Percentiles rank a stretch among this genome's conserved stretches.
Evolutionary conservation across 2,797 vertebrate genomes (phyloP).

Genomic region (Meda fulgida): DNA sequence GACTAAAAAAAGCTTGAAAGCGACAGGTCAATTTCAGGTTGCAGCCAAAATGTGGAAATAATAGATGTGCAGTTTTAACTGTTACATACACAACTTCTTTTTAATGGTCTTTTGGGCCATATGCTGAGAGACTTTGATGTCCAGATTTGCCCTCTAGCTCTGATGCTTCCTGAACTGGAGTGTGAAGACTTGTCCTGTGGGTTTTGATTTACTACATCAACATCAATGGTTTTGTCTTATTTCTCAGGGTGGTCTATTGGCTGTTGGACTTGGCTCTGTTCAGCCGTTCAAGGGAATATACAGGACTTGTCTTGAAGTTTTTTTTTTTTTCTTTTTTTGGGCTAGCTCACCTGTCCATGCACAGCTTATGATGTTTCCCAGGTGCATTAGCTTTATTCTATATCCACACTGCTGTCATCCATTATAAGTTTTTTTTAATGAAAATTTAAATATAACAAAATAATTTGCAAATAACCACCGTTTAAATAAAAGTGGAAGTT

Average conservation of each 20-base stretch:
- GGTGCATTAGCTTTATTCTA: constrained; percentile 5
- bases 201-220: constrained; percentile 60
- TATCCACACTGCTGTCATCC: background rate
- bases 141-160: constrained; percentile 27
- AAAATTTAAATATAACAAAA: background rate
- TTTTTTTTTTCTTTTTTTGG: background rate
- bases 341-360: constrained; percentile 51
- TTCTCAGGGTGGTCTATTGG: constrained; percentile 59
- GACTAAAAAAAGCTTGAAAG: background rate
- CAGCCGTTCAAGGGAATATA: constrained; percentile 65
- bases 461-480: background rate
- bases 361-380: constrained; percentile 26
- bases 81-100: constrained; percentile 1
- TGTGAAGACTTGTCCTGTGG: constrained; percentile 27
- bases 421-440: background rate
- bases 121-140: constrained; percentile 39
- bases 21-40: background rate
- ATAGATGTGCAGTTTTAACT: constrained; percentile 5
- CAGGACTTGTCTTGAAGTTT: constrained; percentile 65
- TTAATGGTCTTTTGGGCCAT: background rate
- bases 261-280: constrained; percentile 63
- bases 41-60: constrained; percentile 11
- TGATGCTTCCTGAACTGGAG: constrained; percentile 46
- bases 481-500: background rate
- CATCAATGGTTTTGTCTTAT: constrained; percentile 61